Percentiles rank a stretch among this genome's conserved stretches.
phyloP scores from a whole-genome alignment of 2,888 invertebrate species.

The Belgica antarctica region DNA sequence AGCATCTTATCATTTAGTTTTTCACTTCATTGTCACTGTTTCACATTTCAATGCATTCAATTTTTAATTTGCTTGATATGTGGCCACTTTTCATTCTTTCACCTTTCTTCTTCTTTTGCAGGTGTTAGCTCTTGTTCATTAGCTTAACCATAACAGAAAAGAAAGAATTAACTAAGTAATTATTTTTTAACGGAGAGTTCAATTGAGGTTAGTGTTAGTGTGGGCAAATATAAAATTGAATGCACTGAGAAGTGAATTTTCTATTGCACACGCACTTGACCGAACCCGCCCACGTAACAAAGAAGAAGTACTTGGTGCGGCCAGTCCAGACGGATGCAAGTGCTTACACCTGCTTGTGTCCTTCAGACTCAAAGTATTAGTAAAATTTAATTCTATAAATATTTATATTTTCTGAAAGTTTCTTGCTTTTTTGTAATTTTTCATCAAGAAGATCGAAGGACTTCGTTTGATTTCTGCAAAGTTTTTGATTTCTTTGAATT shows the following conservation, averaged over 20 bases:
- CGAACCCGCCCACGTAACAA: background rate
- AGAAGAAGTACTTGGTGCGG: too few relatives aligned
- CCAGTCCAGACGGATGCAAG: too few relatives aligned
- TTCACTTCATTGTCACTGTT: background rate
- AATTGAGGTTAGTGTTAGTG: background rate
- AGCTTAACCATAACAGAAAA: conserved; percentile 35
- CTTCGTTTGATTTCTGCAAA: too few relatives aligned
- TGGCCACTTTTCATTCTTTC: conserved; percentile 11
- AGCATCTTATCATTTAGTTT: background rate
- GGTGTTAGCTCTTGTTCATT: conserved; percentile 33
- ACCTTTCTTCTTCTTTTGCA: conserved; percentile 37
- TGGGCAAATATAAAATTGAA: conserved; percentile 37
- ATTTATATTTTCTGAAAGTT: too few relatives aligned
- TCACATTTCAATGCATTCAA: conserved; percentile 37
- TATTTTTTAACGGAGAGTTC: background rate
- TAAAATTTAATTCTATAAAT: too few relatives aligned
- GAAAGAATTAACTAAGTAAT: background rate
- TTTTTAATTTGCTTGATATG: conserved; percentile 27
- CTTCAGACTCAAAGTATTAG: too few relatives aligned
- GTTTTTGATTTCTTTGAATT: background rate
- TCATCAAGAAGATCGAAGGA: conserved; percentile 9
- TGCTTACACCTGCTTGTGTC: too few relatives aligned
- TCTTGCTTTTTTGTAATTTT: background rate
- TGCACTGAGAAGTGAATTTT: conserved; percentile 40
- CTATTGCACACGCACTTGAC: background rate